Percentiles rank a stretch among this genome's conserved stretches.
Conservation (phyloP, 2,888 invertebrate species). For the Drosophila multiciliata region DNA sequence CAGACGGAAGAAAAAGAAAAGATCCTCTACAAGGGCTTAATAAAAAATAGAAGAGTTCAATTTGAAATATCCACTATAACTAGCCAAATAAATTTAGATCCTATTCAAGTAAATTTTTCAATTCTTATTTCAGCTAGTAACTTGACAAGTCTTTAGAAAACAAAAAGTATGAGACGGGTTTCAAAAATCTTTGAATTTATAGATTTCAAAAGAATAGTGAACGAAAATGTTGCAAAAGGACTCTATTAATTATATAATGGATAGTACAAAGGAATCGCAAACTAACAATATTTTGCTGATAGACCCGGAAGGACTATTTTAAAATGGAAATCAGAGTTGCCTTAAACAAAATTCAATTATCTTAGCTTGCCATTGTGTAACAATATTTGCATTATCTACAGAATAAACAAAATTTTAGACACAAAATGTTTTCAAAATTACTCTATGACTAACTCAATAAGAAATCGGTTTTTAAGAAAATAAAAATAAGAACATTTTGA, state of each 20-base stretch:
- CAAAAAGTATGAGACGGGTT: not conserved
- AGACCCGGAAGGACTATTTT: not conserved
- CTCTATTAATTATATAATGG: not conserved
- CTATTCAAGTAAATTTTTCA: not conserved
- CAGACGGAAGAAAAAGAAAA: not conserved
- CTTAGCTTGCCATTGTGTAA: constrained; percentile 4
- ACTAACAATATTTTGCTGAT: not conserved
- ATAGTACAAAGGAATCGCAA: not conserved
- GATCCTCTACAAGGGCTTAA: not conserved
- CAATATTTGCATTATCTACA: constrained; percentile 6
- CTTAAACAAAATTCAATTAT: not conserved
- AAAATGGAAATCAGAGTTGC: not conserved
- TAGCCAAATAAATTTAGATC: not conserved
- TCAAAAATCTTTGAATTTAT: not conserved
- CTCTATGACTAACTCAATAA: constrained; percentile 25
- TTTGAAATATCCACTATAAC: not conserved
- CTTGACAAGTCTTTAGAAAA: not conserved
- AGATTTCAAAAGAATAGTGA: not conserved
- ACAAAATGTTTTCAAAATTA: constrained; percentile 15
- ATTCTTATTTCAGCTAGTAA: not conserved
- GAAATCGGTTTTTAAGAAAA: constrained; percentile 27
- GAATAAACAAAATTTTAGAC: constrained; percentile 21
- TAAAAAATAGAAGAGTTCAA: not conserved
- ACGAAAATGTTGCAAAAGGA: not conserved
- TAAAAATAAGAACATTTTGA: constrained; percentile 12